Conservation (phyloP, 2,797 vertebrate genomes). For the Eulemur rubriventer region DNA sequence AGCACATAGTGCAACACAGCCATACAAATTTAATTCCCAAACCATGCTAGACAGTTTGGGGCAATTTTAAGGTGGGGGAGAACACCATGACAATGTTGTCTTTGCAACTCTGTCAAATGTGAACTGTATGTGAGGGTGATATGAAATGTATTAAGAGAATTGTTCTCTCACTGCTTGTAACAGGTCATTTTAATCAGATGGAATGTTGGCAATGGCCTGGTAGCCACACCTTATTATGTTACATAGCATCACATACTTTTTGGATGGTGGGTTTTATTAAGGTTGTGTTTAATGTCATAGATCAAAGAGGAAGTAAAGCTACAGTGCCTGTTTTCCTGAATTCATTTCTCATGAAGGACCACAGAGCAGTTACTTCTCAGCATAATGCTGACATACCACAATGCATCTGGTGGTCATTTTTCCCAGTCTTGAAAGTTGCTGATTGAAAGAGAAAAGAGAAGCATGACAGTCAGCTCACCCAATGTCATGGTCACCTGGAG, state of each 20-base stretch:
- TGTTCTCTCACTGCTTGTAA: not conserved
- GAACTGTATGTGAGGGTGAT: not conserved
- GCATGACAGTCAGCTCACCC: not conserved
- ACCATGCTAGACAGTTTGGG: not conserved
- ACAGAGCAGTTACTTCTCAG: not conserved
- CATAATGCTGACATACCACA: not conserved
- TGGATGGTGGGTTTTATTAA: not conserved
- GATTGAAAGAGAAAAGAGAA: constrained; percentile 37
- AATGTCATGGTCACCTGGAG: not conserved
- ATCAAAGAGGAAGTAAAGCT: not conserved
- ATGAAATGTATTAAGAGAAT: not conserved
- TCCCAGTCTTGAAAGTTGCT: constrained; percentile 37
- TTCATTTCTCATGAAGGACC: not conserved
- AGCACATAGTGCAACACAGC: not conserved
- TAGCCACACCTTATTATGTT: not conserved
- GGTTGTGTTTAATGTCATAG: not conserved
- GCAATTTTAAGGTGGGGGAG: not conserved
- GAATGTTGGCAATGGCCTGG: not conserved
- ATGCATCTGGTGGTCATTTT: not conserved
- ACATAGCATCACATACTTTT: not conserved
- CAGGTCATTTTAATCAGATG: not conserved
- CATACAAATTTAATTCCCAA: not conserved
- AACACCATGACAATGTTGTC: not conserved
- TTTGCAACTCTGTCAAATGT: not conserved
- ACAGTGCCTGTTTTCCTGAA: not conserved